Percentiles rank a stretch among this genome's conserved stretches.
Evolutionary conservation across 2,888 invertebrate species (phyloP).

Genomic region (Parnassius mnemosyne): DNA sequence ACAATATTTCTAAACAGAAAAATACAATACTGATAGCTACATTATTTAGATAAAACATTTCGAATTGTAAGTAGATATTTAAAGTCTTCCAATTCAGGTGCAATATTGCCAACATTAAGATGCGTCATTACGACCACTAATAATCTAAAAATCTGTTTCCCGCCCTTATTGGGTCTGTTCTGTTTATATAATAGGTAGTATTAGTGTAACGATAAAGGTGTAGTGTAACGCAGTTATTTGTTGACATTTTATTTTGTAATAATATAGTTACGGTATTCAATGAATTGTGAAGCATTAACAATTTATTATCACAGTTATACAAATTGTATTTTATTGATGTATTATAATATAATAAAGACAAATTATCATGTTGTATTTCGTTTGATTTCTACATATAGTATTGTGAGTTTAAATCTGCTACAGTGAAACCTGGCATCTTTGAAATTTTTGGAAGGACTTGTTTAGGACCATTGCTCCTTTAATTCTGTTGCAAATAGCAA

Average conservation of each 20-base stretch:
- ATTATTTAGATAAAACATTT: too few relatives aligned
- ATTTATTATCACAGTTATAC: slow-evolving; percentile 62
- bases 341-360: slow-evolving; percentile 51
- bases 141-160: slow-evolving; percentile 13
- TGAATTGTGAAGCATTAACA: slow-evolving; percentile 41
- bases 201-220: background rate
- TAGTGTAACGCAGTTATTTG: slow-evolving; percentile 22
- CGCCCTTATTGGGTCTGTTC: slow-evolving; percentile 17
- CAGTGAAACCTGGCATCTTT: too few relatives aligned
- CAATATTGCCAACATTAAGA: slow-evolving; percentile 24
- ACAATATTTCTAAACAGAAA: background rate
- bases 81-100: slow-evolving; percentile 28
- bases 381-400: slow-evolving; percentile 28
- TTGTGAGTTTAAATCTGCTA: too few relatives aligned
- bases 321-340: slow-evolving; percentile 71
- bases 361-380: slow-evolving; percentile 39
- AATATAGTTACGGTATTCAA: slow-evolving; percentile 20
- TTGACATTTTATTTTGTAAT: slow-evolving; percentile 24
- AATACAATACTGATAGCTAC: background rate
- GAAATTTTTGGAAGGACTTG: too few relatives aligned
- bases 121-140: slow-evolving; percentile 11
- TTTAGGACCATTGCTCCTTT: too few relatives aligned
- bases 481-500: too few relatives aligned
- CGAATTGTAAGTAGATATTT: slow-evolving; percentile 8
- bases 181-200: slow-evolving; percentile 7